These are phyloP conservation scores for Mirza zaza DNA, from an alignment of 2,113 vertebrate species.

Conservation along the genomic window DNA sequence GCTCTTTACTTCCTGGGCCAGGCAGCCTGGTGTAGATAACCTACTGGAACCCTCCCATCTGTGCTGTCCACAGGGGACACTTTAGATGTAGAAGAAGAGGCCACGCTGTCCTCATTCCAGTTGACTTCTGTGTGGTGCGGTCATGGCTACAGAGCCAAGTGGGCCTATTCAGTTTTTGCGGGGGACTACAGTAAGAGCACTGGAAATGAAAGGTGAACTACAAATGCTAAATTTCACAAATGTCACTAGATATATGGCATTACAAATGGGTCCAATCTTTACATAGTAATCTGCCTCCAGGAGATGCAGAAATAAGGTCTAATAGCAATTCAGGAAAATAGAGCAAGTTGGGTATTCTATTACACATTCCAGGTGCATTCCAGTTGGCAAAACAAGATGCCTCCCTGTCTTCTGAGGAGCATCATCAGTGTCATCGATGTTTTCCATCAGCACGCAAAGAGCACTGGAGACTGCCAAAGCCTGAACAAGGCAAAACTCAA, in stretches of 20 bases:
- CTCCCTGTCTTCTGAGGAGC: conserved; percentile 18
- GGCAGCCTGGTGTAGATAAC: neutral
- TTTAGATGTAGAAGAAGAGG: neutral
- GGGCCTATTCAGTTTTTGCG: neutral
- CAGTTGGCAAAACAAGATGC: neutral
- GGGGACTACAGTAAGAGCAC: neutral
- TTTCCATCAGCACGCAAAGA: neutral
- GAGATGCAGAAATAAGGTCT: neutral
- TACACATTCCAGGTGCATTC: neutral
- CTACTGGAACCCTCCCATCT: neutral
- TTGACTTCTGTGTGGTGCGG: neutral
- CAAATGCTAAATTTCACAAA: conserved; percentile 26
- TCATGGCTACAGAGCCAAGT: neutral
- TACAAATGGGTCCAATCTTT: neutral
- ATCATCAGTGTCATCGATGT: neutral
- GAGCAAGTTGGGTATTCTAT: neutral
- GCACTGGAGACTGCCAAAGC: neutral
- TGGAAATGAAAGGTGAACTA: neutral
- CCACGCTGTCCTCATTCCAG: neutral
- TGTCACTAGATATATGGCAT: neutral
- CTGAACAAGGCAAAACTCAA: neutral
- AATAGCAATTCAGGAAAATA: neutral
- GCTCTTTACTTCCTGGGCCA: neutral
- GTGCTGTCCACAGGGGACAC: neutral
- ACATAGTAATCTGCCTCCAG: neutral